phyloP scores from a whole-genome alignment of 2,888 invertebrate species.

The Xylophagus ater region DNA sequence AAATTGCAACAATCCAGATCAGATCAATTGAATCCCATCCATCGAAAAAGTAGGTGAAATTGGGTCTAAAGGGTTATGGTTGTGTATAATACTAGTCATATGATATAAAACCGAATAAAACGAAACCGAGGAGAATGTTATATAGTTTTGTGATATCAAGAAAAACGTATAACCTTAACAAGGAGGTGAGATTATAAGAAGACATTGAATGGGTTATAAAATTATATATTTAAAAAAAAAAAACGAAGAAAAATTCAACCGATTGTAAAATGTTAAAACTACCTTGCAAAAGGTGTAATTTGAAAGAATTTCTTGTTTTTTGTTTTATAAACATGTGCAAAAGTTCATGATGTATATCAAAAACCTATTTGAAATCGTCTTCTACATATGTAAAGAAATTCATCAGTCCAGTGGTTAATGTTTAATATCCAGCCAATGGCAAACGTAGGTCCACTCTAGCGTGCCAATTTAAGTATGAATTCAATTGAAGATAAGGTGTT shows the following conservation, averaged over 20 bases:
- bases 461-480: not conserved
- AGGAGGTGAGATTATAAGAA: slow-evolving; percentile 11
- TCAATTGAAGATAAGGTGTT: no score
- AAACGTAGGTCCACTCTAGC: slow-evolving; percentile 1
- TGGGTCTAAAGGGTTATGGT: no score
- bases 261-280: slow-evolving; percentile 4
- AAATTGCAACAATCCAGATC: slow-evolving; percentile 12
- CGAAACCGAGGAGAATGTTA: no score
- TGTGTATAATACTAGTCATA: no score
- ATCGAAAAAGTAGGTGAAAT: slow-evolving; percentile 7
- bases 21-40: slow-evolving; percentile 6
- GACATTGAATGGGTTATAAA: slow-evolving; percentile 6
- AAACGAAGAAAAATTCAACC: slow-evolving; percentile 6
- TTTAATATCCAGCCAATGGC: not conserved
- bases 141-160: no score
- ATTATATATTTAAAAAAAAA: no score
- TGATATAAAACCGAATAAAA: no score
- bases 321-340: slow-evolving; percentile 9
- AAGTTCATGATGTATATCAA: slow-evolving; percentile 5
- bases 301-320: no score
- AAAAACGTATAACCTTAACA: no score
- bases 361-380: not conserved
- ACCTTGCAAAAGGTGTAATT: slow-evolving; percentile 12
- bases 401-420: not conserved
- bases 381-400: not conserved